Evolutionary conservation across 2,797 vertebrate genomes (phyloP), one percentile per base, ranked within the genome.

Genomic region (Lutjanus campechanus): DNA sequence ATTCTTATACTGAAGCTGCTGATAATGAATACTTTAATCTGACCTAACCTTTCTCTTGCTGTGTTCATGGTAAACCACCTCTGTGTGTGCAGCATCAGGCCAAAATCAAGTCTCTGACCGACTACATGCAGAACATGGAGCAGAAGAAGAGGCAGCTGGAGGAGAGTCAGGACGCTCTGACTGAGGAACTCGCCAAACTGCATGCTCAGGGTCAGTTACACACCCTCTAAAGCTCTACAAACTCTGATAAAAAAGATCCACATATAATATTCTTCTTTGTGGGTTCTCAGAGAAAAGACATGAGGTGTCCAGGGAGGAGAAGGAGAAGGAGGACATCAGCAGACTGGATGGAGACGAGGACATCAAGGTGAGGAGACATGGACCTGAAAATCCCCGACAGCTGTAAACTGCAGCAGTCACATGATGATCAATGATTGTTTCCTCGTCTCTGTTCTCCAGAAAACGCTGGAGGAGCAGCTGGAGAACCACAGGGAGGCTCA

Each of bases 61-160:
- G 7, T 25, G n/a, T 20, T 62, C 10, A 4, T 40, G 56, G 36
- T n/a, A 10, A 47, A 22, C 3, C 11, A 69, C 6, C 6, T 5
- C 19, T 47, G 6, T 73, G 15, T 63, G 19, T 63, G 43, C 82
- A 98, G 97, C 97, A 98, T 0, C 97, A 98, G 90, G 97, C 96
- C 50, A 99, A 98, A 96, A 98, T 98, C 90, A 97, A 96, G 83
- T 98, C 97, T 79, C 94, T 98, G 86, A 98, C 97, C 0, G 97
- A 98, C 93, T 97, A 98, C 94, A 97, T 97, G 97, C 97, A 97
- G 91, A 98, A 97, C 85, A 95, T 97, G 96, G 97, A 99, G 84
- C 97, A 98, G 91, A 97, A 97, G 95, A 96, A 96, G 90, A 95
- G 97, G 80, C 97, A 97, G 82, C 95, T 98, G 93, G 97, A 98